These are phyloP conservation scores for Dromococcyx pavoninus DNA, from an alignment of 2,797 vertebrate genomes.

Conservation along the genomic window DNA sequence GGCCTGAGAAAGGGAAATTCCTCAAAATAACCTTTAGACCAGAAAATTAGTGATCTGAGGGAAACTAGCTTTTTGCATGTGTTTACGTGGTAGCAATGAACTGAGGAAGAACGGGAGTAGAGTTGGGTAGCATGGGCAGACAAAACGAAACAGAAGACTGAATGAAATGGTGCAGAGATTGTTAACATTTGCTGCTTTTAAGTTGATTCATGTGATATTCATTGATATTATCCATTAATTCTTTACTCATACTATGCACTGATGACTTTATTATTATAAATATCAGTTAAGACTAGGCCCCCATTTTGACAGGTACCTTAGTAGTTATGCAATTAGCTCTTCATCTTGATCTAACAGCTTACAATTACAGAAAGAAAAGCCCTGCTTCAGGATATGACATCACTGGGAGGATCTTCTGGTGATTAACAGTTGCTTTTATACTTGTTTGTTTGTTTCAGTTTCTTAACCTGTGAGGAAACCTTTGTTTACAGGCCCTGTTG, in stretches of 20 bases:
- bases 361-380: constrained; percentile 5
- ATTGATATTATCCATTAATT: neutral
- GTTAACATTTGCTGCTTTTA: neutral
- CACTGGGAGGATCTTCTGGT: constrained; percentile 41
- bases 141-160: neutral
- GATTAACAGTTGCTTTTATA: neutral
- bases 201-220: neutral
- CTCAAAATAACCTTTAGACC: neutral
- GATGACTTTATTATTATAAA: neutral
- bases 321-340: neutral
- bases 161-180: neutral
- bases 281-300: neutral
- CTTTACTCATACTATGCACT: neutral
- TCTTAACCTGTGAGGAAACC: constrained; percentile 48
- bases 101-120: neutral
- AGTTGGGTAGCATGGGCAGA: neutral
- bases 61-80: neutral
- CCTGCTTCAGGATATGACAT: neutral
- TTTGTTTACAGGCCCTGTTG: constrained; percentile 2
- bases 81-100: neutral
- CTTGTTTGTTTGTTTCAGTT: constrained; percentile 3
- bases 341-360: neutral
- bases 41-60: neutral
- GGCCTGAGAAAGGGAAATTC: neutral
- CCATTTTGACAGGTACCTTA: neutral